Evolutionary conservation across 2,888 invertebrate species (phyloP), one percentile per base, ranked within the genome.

Genomic region (Cynaeus angustus): DNA sequence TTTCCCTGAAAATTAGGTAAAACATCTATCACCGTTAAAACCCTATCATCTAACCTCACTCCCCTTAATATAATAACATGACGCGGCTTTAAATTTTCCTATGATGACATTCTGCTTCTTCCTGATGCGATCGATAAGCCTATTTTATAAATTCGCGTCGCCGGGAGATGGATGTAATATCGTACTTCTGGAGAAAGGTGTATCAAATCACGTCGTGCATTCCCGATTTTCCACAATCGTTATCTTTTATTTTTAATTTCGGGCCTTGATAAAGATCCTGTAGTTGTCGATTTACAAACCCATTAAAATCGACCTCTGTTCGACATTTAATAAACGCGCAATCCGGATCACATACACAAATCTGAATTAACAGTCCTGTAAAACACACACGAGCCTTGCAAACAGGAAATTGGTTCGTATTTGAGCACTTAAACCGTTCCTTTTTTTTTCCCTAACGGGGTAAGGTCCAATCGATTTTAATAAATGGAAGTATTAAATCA

Each of bases 101-200:
- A 48, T 73, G 73, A 74, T 72, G 70, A 72, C 74, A 73, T 71
- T 67, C 67, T 70, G 66, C 43, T 55, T 38, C 67, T 64, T 64
- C 56, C 45, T 56, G 45, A 52, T 61, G 30, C 73, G 67, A 73
- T 73, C 72, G 68, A 70, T 72, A 45, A 65, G 50, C 33, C 58
- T 66, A 62, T 67, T 71, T 66, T 65, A 59, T 65, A 67, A 86
- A 75, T 76, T 77, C 75, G 72, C 70, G 68, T 71, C 66, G 56
- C 33, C 62, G 61, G 53, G 79, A 85, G 85, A 85, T 85, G 86
- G 85, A 65, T 58, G 52, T 26, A 53, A 66, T 59, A 70, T 70
- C 53, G 55, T 70, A 53, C 66, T 70, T 66, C 65, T 38, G 13
- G 16, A 12, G 65, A 58, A 64, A 64, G 62, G 55, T 48, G 68